Percentiles rank a stretch among this genome's conserved stretches.
Conservation (phyloP, 2,888 invertebrate species). For the Standfussiana lucernea region DNA sequence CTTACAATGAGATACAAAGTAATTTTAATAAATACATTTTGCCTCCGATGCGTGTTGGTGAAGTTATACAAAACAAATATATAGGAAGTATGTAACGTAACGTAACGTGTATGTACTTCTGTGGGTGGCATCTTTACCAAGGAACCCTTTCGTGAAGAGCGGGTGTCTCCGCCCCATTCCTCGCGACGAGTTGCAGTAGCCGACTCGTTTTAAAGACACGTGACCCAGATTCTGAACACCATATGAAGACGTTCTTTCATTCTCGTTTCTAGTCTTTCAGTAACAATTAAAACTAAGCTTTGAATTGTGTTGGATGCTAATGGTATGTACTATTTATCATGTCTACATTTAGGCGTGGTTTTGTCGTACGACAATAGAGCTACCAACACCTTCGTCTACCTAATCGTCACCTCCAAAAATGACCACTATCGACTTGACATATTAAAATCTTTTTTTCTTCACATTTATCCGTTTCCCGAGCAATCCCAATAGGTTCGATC, state of each 20-base stretch:
- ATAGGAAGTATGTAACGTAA: too few species aligned
- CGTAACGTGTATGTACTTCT: too few species aligned
- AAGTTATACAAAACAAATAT: too few species aligned
- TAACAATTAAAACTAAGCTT: slow-evolving; percentile 39
- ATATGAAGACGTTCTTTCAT: slow-evolving; percentile 43
- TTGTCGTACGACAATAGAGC: not conserved
- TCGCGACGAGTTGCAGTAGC: slow-evolving; percentile 49
- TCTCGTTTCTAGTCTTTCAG: slow-evolving; percentile 47
- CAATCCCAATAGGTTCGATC: not conserved
- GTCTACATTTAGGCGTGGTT: not conserved
- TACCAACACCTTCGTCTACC: not conserved
- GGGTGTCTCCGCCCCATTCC: slow-evolving; percentile 34
- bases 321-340: not conserved
- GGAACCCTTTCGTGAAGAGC: slow-evolving; percentile 20
- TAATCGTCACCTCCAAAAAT: not conserved
- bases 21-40: too few species aligned
- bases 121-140: not conserved
- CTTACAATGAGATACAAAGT: too few species aligned
- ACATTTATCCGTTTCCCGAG: not conserved
- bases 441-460: not conserved
- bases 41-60: too few species aligned
- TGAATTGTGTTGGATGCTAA: slow-evolving; percentile 29
- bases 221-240: slow-evolving; percentile 58
- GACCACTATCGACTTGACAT: not conserved
- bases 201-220: slow-evolving; percentile 51